Conservation (phyloP, 2,797 vertebrate genomes). For the Buphagus erythrorhynchus region DNA sequence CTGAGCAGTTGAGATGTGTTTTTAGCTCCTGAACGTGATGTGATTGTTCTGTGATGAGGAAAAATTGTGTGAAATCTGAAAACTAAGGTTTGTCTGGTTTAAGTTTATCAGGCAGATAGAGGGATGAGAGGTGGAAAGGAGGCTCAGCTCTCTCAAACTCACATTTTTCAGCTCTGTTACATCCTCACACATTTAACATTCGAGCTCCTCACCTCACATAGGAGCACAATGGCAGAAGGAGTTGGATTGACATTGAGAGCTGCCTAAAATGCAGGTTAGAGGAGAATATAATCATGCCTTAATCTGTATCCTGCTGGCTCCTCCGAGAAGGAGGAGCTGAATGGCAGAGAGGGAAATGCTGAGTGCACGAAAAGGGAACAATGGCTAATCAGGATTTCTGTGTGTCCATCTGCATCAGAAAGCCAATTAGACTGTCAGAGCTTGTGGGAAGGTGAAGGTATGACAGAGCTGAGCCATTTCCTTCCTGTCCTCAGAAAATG, state of each 20-base stretch:
- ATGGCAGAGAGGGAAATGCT: not conserved
- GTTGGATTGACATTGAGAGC: not conserved
- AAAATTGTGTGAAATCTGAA: not conserved
- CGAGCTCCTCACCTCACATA: fast-evolving
- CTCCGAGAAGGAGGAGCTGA: not conserved
- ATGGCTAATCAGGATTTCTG: conserved; percentile 36
- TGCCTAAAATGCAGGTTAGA: not conserved
- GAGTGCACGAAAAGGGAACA: not conserved
- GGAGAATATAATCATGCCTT: not conserved
- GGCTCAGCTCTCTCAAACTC: not conserved
- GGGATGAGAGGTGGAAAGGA: not conserved
- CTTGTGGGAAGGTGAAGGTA: conserved; percentile 15
- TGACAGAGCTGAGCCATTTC: not conserved
- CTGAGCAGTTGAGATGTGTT: not conserved
- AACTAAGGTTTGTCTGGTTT: not conserved
- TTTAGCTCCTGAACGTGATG: fast-evolving
- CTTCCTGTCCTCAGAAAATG: conserved; percentile 26
- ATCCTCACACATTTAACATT: not conserved
- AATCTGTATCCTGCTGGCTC: conserved; percentile 21
- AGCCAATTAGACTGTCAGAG: not conserved
- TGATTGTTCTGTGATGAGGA: not conserved
- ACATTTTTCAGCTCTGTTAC: not conserved
- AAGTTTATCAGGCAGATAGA: not conserved
- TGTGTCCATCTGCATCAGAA: not conserved
- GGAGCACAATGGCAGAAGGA: not conserved